Conservation (phyloP, 2,797 vertebrate species). For the Loriculus beryllinus region DNA sequence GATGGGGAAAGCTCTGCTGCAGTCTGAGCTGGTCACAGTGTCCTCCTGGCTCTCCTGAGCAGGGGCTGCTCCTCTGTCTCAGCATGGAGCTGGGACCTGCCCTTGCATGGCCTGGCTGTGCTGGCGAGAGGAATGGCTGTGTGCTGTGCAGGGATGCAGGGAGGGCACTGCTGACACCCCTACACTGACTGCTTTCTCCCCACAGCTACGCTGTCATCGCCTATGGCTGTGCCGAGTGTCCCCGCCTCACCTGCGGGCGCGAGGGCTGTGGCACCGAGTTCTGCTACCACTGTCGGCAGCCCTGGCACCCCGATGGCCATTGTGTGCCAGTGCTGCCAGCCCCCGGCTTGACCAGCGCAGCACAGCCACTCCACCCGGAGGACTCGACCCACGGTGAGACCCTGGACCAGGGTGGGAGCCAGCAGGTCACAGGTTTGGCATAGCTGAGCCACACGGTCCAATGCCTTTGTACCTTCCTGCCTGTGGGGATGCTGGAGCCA, state of each 20-base stretch:
- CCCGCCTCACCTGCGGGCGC: conserved; percentile 83
- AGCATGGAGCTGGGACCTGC: fast-evolving
- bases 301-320: conserved; percentile 87
- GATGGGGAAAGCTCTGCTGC: background rate
- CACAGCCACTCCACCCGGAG: conserved; percentile 80
- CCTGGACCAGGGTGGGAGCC: background rate
- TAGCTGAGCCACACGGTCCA: fast-evolving
- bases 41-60: background rate
- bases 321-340: conserved; percentile 77
- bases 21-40: background rate
- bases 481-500: fast-evolving
- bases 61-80: background rate
- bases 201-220: conserved; percentile 87
- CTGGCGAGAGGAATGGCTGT: fast-evolving
- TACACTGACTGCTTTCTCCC: background rate
- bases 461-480: background rate
- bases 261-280: conserved; percentile 87
- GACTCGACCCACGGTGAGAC: conserved; percentile 78
- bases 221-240: conserved; percentile 85
- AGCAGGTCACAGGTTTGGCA: background rate
- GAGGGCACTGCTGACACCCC: no score
- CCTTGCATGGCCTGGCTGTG: background rate
- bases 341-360: conserved; percentile 71
- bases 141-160: background rate
- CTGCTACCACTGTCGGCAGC: conserved; percentile 90